Conservation (phyloP, 2,113 vertebrate species). For the Brachypteracias leptosomus region DNA sequence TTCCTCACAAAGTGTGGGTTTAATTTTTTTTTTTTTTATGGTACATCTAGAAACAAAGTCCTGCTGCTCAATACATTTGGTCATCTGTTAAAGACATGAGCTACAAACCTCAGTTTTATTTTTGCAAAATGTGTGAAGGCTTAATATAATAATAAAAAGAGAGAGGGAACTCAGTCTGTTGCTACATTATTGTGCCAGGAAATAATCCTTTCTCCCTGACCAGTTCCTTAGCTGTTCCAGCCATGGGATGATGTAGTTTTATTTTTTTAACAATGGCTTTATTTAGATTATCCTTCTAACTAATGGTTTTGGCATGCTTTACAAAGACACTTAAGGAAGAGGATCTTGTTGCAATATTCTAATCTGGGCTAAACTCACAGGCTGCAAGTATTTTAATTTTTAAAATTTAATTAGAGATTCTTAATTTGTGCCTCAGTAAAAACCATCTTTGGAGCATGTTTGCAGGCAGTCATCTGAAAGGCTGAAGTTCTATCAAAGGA, state of each 20-base stretch:
- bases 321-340: background rate
- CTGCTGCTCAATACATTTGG: background rate
- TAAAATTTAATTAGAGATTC: background rate
- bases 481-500: background rate
- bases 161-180: background rate
- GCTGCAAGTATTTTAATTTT: background rate
- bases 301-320: background rate
- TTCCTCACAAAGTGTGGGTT: background rate
- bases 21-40: background rate
- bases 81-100: background rate
- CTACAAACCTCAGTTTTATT: background rate
- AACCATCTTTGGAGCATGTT: background rate
- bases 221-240: background rate
- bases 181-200: background rate
- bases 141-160: background rate
- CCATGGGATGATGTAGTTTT: background rate
- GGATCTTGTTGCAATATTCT: constrained; percentile 25
- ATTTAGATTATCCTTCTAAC: constrained; percentile 35
- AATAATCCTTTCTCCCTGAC: constrained; percentile 1
- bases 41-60: background rate
- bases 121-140: background rate
- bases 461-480: background rate
- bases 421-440: background rate
- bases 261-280: constrained; percentile 38
- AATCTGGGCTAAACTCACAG: background rate